These are phyloP conservation scores for Scartelaos histophorus DNA, from an alignment of 2,113 vertebrate species.

Conservation along the genomic window DNA sequence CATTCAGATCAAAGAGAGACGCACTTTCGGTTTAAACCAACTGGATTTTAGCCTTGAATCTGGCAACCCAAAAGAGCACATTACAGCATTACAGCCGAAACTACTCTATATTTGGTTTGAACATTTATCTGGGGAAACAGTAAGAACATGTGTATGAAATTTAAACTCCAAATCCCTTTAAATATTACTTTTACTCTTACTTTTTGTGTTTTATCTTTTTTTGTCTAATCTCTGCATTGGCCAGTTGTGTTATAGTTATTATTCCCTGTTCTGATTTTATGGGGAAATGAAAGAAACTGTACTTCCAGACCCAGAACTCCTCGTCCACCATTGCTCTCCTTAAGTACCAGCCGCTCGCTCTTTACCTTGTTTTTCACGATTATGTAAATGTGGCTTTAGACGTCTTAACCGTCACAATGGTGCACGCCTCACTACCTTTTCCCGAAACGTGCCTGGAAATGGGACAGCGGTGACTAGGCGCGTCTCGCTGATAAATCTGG, in stretches of 20 bases:
- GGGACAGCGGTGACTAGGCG: conserved; percentile 36
- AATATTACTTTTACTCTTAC: too few relatives aligned
- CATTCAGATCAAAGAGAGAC: too few relatives aligned
- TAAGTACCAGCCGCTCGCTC: conserved; percentile 31
- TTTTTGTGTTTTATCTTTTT: too few relatives aligned
- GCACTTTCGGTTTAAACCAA: too few relatives aligned
- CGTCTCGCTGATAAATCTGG: conserved; percentile 40
- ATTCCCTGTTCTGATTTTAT: neutral
- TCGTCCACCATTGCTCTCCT: neutral
- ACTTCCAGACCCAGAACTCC: neutral
- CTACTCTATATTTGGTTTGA: too few relatives aligned
- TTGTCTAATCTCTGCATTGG: neutral
- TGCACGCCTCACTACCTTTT: conserved; percentile 9
- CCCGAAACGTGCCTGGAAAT: conserved; percentile 20
- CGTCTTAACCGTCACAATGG: conserved; percentile 4
- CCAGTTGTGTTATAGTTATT: too few relatives aligned
- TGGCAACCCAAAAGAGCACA: too few relatives aligned
- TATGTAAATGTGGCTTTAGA: conserved; percentile 24
- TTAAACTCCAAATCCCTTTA: too few relatives aligned
- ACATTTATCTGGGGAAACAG: too few relatives aligned
- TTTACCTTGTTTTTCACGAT: conserved; percentile 24
- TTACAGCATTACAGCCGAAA: too few relatives aligned
- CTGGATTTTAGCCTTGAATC: too few relatives aligned
- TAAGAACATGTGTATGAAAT: too few relatives aligned
- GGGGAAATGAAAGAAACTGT: neutral